Evolutionary conservation across 2,888 invertebrate genomes (phyloP), one percentile per base, ranked within the genome.

Genomic region (Amaurobius ferox): DNA sequence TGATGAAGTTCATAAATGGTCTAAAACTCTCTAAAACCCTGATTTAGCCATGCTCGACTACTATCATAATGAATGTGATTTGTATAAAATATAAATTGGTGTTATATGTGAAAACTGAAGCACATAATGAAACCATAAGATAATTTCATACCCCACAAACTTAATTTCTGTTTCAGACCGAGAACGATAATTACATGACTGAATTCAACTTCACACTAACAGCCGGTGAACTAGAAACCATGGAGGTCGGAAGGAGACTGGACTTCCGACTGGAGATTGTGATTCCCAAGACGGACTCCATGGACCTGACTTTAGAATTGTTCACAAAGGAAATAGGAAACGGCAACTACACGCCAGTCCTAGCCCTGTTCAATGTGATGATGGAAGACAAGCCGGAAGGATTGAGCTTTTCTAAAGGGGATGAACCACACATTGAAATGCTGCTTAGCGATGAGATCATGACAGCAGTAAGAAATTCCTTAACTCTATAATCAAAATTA

Each of bases 241-340:
- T 81, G 87, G 78, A 87, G 13, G 55, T 85, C 1, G 89, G 89
- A 2, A 79, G 74, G 1, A 62, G 70, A 7, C 32, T 89, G 16
- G 70, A 87, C 26, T 89, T 83, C 68, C 35, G 67, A 0, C 62
- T 89, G 29, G 87, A 86, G 6, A 83, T 89, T 13, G 55, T 66
- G 13, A n/a, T 89, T 11, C 89, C 89, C 13, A 79, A 86, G 30
- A 88, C 88, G 0, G 76, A 86, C n/a, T 32, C 70, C 19, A 70
- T 88, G 73, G 89, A 89, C 39, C 23, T 89, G 19, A 78, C 87
- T 0, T 67, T 89, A 0, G 89, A 89, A n/a, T 83, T 89, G 11
- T 88, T 88, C 61, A 89, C 89, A 2, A 87, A 80, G n/a, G 88
- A 89, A 11, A 68, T 87, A 9, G 79, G 78, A 3, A 83, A 87